Base-by-base conservation (phyloP, 2,888 invertebrate species). In the Lepidocyrtinus sp. region DNA sequence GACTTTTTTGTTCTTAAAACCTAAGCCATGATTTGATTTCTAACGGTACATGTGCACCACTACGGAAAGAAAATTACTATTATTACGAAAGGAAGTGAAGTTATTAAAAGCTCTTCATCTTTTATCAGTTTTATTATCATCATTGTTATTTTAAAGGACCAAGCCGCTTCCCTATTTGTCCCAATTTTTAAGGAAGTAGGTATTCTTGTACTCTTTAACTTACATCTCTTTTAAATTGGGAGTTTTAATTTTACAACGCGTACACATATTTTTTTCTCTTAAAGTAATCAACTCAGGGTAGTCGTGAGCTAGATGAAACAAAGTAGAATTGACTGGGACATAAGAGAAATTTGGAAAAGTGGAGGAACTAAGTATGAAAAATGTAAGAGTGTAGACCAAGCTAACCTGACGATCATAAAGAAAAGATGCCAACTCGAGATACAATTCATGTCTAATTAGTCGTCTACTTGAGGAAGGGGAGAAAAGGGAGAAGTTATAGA, bases 401-500 rank as follows among this genome's bases (percentile, higher is more conserved):
- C 36, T 5, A 55, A 55, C 55, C 55, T 55, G 55, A 15, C 17
- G 55, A 55, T 55, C 55, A 55, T 55, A 55, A 55, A 55, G 55
- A n/a, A 55, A 55, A n/a, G 55, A 55, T 55, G 55, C 55, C 55
- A 55, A 55, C 55, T 46, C 25, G 22, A 73, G 64, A 70, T 46
- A 71, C 65, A 74, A 74, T 68, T 74, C 74, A 64, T 70, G 64
- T 70, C 70, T 79, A 79, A 79, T 79, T 79, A 79, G 74, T 65
- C 22, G 59, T 59, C 26, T 26, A 68, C 15, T 62, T 62, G 55
- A 61, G 25, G 24, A 46, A 45, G 26, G 46, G 62, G 21, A 9
- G 24, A 7, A 62, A 24, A 17, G 50, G 62, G 21, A 9, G 24
- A 3, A 17, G 26, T 17, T 27, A 7, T n/a, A 64, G 27, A n/a